A percentile compares a stretch with the other conserved stretches of the same genome.
Evolutionary conservation across 1,140 invertebrate genomes (phyloP).

Genomic region (Trichoplusia ni): DNA sequence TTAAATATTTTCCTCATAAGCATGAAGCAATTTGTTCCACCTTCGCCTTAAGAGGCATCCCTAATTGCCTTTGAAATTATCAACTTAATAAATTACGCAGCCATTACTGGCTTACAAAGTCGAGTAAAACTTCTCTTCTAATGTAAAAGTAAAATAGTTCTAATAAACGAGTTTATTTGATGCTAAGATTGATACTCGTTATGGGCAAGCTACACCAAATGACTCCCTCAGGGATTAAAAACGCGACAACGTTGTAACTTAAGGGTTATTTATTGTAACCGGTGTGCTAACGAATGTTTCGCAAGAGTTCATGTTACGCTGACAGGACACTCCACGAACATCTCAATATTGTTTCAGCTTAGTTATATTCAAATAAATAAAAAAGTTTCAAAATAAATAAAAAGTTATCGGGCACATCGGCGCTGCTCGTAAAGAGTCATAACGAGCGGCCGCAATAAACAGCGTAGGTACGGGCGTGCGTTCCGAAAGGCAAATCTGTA

Average conservation of each 20-base stretch:
- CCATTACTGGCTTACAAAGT: no score
- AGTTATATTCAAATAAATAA: slow-evolving; percentile 24
- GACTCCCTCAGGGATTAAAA: neutral
- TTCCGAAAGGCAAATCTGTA: slow-evolving; percentile 76
- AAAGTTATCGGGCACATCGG: slow-evolving; percentile 35
- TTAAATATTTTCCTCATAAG: no score
- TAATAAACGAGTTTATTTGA: neutral
- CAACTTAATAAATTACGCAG: no score
- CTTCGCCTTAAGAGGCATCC: no score
- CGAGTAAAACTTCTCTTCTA: no score
- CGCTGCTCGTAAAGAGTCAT: slow-evolving; percentile 50
- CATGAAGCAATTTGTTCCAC: no score
- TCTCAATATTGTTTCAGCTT: neutral
- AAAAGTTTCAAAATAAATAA: slow-evolving; percentile 37
- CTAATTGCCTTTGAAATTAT: no score
- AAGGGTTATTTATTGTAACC: neutral
- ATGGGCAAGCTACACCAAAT: neutral
- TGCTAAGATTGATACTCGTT: neutral
- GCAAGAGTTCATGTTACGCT: neutral
- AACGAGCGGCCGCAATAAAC: slow-evolving; percentile 61
- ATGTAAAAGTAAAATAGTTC: neutral
- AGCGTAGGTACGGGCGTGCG: slow-evolving; percentile 55
- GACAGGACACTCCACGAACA: neutral
- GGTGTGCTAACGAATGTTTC: neutral
- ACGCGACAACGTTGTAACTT: neutral